phyloP scores from a whole-genome alignment of 2,888 invertebrate species.

The Nemapogon koenigi region DNA sequence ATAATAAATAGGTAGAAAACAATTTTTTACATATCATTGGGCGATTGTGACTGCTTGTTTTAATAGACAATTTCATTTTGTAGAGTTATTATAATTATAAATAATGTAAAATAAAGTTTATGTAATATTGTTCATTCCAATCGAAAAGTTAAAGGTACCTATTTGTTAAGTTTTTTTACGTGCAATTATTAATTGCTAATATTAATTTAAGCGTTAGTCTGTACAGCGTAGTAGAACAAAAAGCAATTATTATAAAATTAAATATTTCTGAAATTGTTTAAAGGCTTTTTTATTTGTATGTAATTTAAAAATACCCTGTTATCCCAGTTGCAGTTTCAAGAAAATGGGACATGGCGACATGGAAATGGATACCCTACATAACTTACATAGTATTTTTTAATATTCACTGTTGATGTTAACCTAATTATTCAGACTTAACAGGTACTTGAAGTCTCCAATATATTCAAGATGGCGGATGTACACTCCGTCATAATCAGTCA shows the following conservation, averaged over 20 bases:
- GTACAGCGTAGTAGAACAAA: constrained; percentile 56
- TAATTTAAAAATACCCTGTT: too few relatives aligned
- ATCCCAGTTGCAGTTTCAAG: too few relatives aligned
- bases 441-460: too few relatives aligned
- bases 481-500: too few relatives aligned
- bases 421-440: too few relatives aligned
- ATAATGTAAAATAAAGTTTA: constrained; percentile 58
- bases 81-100: constrained; percentile 46
- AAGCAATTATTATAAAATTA: constrained; percentile 65
- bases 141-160: constrained; percentile 61
- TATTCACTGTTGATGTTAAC: too few relatives aligned
- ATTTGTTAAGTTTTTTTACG: constrained; percentile 66
- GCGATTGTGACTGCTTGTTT: constrained; percentile 67
- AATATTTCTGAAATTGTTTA: constrained; percentile 56
- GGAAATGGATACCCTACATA: too few relatives aligned
- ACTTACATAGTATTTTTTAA: too few relatives aligned
- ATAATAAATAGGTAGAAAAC: constrained; percentile 36
- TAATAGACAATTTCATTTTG: constrained; percentile 47
- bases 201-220: constrained; percentile 64
- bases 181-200: constrained; percentile 67
- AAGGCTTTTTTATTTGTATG: constrained; percentile 21
- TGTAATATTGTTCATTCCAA: constrained; percentile 64
- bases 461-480: too few relatives aligned
- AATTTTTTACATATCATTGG: constrained; percentile 65
- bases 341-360: too few relatives aligned